Conservation (phyloP, 30 jellyfish, hydroid and myxozoan genomes). For the Mastigias papua region DNA sequence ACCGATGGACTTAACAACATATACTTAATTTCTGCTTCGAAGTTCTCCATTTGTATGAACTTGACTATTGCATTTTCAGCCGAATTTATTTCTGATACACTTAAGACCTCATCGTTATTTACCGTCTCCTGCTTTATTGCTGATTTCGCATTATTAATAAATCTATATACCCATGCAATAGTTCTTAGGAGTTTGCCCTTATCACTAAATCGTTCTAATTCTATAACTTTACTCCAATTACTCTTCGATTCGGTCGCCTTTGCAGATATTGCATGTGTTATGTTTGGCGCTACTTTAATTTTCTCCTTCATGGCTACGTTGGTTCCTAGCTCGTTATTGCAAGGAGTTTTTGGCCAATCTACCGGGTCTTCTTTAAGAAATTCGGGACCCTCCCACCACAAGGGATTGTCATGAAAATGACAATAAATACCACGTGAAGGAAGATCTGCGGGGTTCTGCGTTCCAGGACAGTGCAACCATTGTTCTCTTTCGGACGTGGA, state of each 20-base stretch:
- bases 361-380: not conserved
- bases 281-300: not conserved
- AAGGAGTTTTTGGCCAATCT: not conserved
- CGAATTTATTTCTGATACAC: constrained; percentile 4
- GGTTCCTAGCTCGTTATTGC: not conserved
- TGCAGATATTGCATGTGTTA: not conserved
- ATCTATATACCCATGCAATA: constrained; percentile 19
- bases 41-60: constrained; percentile 31
- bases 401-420: not conserved
- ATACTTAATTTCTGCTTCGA: too few species aligned
- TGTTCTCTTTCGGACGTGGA: not conserved
- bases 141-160: not conserved
- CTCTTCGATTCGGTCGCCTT: too few species aligned
- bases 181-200: constrained; percentile 3
- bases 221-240: not conserved
- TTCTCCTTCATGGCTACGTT: not conserved
- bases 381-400: not conserved
- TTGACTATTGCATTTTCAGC: constrained; percentile 20
- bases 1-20: too few species aligned
- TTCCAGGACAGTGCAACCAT: not conserved
- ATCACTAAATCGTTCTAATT: not conserved
- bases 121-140: not conserved
- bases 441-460: not conserved
- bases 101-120: not conserved
- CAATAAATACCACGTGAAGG: not conserved